These are phyloP conservation scores for Nebria ingens DNA, from an alignment of 1,140 invertebrate species.

Conservation along the genomic window DNA sequence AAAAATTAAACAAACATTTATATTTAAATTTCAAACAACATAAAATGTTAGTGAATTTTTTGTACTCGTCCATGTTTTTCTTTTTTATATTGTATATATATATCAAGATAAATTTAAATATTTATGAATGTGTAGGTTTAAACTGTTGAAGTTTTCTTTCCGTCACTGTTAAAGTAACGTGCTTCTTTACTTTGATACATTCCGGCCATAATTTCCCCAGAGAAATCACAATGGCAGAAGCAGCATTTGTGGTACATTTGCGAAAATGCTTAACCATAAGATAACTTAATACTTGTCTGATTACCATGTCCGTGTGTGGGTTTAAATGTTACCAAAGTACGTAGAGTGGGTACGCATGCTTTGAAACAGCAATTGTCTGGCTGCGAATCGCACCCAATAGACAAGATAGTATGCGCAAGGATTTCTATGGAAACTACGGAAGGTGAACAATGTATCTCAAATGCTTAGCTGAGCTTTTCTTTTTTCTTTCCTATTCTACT, in stretches of 20 bases:
- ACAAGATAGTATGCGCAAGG: background rate
- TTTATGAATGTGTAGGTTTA: background rate
- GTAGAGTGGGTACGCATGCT: too few species aligned
- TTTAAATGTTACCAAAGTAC: background rate
- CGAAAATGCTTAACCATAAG: slow-evolving; percentile 20
- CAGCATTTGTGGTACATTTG: slow-evolving; percentile 25
- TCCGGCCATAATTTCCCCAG: slow-evolving; percentile 21
- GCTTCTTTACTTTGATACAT: background rate
- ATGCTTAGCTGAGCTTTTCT: background rate
- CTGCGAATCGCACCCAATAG: background rate
- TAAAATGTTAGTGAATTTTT: too few species aligned
- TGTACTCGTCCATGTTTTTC: too few species aligned
- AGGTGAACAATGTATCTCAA: background rate
- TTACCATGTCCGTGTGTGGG: slow-evolving; percentile 1
- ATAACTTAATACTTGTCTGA: slow-evolving; percentile 7
- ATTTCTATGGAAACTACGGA: background rate
- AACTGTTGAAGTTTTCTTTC: background rate
- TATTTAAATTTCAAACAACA: too few species aligned
- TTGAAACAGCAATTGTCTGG: background rate
- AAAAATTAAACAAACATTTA: too few species aligned
- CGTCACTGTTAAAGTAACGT: background rate
- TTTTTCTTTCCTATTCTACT: too few species aligned
- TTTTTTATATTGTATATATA: too few species aligned
- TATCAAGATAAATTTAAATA: too few species aligned
- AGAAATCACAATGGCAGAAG: slow-evolving; percentile 24